phyloP scores from a whole-genome alignment of 2,888 invertebrate genomes.

The Athalia rosae region DNA sequence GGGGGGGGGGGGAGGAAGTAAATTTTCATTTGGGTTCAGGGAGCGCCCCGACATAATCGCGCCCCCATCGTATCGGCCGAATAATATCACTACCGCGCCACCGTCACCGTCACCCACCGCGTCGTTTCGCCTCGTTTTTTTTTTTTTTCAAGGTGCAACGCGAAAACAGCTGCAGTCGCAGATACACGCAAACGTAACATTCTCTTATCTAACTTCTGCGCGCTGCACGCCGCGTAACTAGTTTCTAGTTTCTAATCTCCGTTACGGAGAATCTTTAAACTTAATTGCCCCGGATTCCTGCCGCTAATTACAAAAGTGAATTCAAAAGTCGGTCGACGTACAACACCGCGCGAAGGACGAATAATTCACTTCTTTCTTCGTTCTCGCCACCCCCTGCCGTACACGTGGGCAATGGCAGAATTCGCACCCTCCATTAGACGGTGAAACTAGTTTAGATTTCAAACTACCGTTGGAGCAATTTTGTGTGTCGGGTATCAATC shows the following conservation, averaged over 20 bases:
- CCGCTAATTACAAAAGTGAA: no score
- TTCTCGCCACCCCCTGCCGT: no score
- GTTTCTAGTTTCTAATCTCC: no score
- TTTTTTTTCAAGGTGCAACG: neutral
- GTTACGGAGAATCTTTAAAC: no score
- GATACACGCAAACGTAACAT: neutral
- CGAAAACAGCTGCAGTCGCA: neutral
- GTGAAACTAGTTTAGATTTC: no score
- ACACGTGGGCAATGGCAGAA: no score
- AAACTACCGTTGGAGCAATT: no score
- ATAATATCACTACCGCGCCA: constrained; percentile 59
- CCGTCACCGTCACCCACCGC: neutral
- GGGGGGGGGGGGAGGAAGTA: constrained; percentile 55
- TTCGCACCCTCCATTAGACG: no score
- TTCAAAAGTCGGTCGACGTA: no score
- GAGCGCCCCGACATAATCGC: constrained; percentile 63
- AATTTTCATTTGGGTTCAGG: constrained; percentile 66
- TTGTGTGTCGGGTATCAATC: neutral
- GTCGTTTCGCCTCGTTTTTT: neutral
- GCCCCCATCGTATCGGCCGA: constrained; percentile 64
- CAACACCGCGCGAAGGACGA: no score
- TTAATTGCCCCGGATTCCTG: no score
- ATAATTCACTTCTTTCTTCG: no score
- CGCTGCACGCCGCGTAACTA: neutral
- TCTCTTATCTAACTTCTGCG: neutral